Base-by-base conservation (phyloP, 1,140 invertebrate genomes). In the Calliopsis andreniformis region DNA sequence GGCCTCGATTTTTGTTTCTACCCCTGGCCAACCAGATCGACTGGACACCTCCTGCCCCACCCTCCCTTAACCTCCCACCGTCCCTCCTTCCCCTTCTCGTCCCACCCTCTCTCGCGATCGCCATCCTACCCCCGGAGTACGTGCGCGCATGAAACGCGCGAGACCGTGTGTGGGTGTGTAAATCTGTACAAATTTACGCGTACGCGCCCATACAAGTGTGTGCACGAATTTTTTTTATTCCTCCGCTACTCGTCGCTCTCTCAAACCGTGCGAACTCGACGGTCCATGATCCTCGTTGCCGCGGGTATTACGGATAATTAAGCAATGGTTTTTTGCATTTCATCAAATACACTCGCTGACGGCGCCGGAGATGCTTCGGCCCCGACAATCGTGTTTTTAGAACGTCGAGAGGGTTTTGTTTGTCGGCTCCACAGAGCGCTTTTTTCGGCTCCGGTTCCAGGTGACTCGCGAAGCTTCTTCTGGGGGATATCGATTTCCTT, bases 1-100 rank as follows among this genome's bases (percentile, higher is more conserved):
- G 81, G 77, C 78, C 67, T 67, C 83, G 82, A 84, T 80, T 85
- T 85, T 78, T 85, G 82, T 85, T 85, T 85, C 84, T 78, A 75
- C 75, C 10, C 77, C 66, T 56, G 80, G 59, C 70, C 76, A 83
- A 76, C 80, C 82, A 76, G 69, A 82, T 81, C 80, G 72, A 71
- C 80, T 77, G 61, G 51, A 71, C 78, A 45, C 70, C 62, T 39
- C 47, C 25, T 23, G 61, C 3, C 18, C 61, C 25, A 8, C 25
- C 10, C 6, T 20, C 43, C 16, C 25, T 42, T n/a, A 7, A 14
- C 30, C 16, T 39, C 20, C 61, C 25, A 8, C 25, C 10, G 3
- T 20, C 43, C 16, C 25, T 42, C 28, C 20, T n/a, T 35, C 23
- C 23, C 25, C 18, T 25, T 32, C 0, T 20, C 14, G 1, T 18